phyloP scores from a whole-genome alignment of 2,888 invertebrate species.

The Mellilla xanthometata region DNA sequence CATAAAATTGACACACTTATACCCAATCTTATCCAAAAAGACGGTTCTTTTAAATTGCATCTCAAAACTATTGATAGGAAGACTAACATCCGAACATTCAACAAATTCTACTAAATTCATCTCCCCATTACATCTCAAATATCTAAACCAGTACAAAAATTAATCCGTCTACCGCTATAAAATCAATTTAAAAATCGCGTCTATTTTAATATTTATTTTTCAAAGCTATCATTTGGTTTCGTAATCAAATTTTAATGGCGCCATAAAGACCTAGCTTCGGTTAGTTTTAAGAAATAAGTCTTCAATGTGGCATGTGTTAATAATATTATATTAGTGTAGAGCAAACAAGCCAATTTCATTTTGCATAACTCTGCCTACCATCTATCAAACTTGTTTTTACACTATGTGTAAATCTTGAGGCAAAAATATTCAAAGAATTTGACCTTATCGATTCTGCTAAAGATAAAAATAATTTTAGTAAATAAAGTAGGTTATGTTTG shows the following conservation, averaged over 20 bases:
- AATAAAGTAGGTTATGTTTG: too few relatives aligned
- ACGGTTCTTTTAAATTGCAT: too few relatives aligned
- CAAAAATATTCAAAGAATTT: conserved; percentile 2
- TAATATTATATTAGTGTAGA: conserved; percentile 30
- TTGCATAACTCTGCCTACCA: conserved; percentile 30
- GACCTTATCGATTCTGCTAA: too few relatives aligned
- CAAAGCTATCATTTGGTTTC: conserved; percentile 38
- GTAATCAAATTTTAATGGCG: conserved; percentile 39
- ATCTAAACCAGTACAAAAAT: too few relatives aligned
- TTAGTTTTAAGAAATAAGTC: conserved; percentile 31
- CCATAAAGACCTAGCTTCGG: conserved; percentile 27
- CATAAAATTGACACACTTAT: too few relatives aligned
- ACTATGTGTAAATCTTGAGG: conserved; percentile 18
- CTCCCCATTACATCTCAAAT: too few relatives aligned
- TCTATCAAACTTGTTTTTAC: conserved; percentile 27
- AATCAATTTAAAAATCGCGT: conserved; percentile 22
- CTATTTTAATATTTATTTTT: conserved; percentile 28
- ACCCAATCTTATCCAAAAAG: too few relatives aligned
- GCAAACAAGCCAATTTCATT: conserved; percentile 35
- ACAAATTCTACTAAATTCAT: too few relatives aligned
- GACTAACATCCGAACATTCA: too few relatives aligned
- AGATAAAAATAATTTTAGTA: too few relatives aligned
- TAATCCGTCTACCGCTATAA: background rate
- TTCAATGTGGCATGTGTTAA: conserved; percentile 24
- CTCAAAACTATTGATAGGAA: too few relatives aligned